phyloP scores from a whole-genome alignment of 2,113 vertebrate genomes.

The Gopherus flavomarginatus region DNA sequence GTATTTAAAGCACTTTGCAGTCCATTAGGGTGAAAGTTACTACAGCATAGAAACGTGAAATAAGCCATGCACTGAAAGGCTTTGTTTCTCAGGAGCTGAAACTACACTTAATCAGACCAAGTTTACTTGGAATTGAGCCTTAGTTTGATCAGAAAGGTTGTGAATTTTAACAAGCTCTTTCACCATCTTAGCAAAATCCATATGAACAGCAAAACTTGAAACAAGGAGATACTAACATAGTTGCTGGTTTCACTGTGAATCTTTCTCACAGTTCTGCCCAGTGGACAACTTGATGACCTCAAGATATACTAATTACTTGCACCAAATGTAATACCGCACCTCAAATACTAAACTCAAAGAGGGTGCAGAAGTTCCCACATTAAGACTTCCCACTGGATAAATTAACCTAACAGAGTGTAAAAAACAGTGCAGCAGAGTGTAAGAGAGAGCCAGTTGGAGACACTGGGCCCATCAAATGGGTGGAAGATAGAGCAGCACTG shows the following conservation, averaged over 20 bases:
- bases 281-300: background rate
- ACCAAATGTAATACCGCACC: background rate
- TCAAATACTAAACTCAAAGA: background rate
- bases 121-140: background rate
- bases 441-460: background rate
- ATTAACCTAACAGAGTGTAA: background rate
- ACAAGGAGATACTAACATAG: background rate
- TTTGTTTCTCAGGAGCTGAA: background rate
- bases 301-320: background rate
- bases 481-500: background rate
- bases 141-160: background rate
- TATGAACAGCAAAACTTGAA: background rate
- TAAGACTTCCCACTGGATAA: background rate
- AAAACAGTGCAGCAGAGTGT: accelerated
- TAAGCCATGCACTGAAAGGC: background rate
- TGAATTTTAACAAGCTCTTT: background rate
- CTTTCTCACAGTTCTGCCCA: background rate
- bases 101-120: background rate
- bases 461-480: background rate
- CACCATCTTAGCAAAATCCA: background rate
- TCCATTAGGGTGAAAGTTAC: background rate
- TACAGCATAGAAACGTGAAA: background rate
- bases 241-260: background rate
- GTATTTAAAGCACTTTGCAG: background rate
- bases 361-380: background rate